Evolutionary conservation across 2,113 vertebrate genomes (phyloP), one percentile per base, ranked within the genome.

Genomic region (Rhipidura dahli): DNA sequence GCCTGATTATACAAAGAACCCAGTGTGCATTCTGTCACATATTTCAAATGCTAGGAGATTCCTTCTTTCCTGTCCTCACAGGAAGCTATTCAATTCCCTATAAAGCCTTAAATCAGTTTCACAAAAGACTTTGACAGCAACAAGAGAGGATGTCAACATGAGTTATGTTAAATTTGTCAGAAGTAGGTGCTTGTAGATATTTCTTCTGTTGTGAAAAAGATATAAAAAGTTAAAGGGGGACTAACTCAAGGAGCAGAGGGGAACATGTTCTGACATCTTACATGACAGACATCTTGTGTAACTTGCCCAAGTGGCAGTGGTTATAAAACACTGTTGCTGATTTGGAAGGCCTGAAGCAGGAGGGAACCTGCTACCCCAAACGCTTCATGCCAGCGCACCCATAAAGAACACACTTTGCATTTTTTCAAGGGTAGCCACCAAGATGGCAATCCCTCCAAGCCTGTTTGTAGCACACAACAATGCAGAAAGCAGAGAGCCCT

Each of bases 41-140:
- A 70, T 77, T 94, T 92, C 51, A 94, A 60, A 91, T 33, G 53
- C 27, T 40, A 15, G 51, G 60, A 93, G 83, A 87, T 53, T 78
- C 61, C 56, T 78, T 76, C 69, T 65, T 93, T 87, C 64, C 77
- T 57, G 76, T 89, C 83, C 81, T 92, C 54, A 70, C 13, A 63
- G 83, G 56, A 90, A 94, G 76, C 76, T 78, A 89, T 78, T 95
- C 59, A 94, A 83, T 75, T 90, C 94, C 89, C 89, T 81, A 37
- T 49, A 89, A 92, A 87, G 81, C 73, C 87, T 92, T 91, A 91
- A 90, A 70, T 94, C 85, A 65, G 22, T 75, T 91, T 79, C 69
- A 93, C 77, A 87, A 88, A 95, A 91, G 87, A 71, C 61, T 77
- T 54, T 94, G 96, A 94, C 95, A 97, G 89, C 69, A 91, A 94